Conservation (phyloP, 2,888 invertebrate genomes). For the Drosophila mulleri region DNA sequence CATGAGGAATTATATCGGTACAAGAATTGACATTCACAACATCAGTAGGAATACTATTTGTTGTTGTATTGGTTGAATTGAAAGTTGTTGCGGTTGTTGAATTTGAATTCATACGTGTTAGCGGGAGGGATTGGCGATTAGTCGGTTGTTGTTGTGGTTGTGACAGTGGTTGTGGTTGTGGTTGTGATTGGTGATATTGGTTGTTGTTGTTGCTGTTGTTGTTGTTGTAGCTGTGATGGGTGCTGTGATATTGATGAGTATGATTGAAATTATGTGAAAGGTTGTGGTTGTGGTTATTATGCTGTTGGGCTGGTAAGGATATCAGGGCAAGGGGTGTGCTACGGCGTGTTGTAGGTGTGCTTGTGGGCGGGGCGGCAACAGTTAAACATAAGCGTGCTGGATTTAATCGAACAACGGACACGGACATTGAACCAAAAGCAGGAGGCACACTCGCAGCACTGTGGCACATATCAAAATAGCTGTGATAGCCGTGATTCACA, state of each 20-base stretch:
- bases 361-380: slow-evolving; percentile 54
- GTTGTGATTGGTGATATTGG: slow-evolving; percentile 43
- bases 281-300: slow-evolving; percentile 31
- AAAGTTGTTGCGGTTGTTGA: slow-evolving; percentile 85
- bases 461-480: slow-evolving; percentile 61
- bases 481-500: slow-evolving; percentile 40
- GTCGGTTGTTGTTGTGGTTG: slow-evolving; percentile 80
- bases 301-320: slow-evolving; percentile 44
- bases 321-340: slow-evolving; percentile 46
- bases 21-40: slow-evolving; percentile 85
- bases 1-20: slow-evolving; percentile 84
- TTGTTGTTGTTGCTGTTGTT: slow-evolving; percentile 32
- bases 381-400: slow-evolving; percentile 74
- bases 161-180: slow-evolving; percentile 47
- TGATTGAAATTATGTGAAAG: slow-evolving; percentile 36
- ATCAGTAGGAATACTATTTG: slow-evolving; percentile 84
- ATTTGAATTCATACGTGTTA: slow-evolving; percentile 84
- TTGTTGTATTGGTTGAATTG: slow-evolving; percentile 83
- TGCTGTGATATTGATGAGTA: slow-evolving; percentile 55
- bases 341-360: slow-evolving; percentile 31
- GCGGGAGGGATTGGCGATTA: slow-evolving; percentile 83
- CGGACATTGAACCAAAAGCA: slow-evolving; percentile 73
- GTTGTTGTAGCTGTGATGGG: slow-evolving; percentile 44
- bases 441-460: slow-evolving; percentile 32
- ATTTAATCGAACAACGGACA: slow-evolving; percentile 71